Percentiles rank a stretch among this genome's conserved stretches.
These are phyloP conservation scores for Melanotaenia parkinsoni DNA, from an alignment of 2,797 vertebrate species.

Conservation along the genomic window DNA sequence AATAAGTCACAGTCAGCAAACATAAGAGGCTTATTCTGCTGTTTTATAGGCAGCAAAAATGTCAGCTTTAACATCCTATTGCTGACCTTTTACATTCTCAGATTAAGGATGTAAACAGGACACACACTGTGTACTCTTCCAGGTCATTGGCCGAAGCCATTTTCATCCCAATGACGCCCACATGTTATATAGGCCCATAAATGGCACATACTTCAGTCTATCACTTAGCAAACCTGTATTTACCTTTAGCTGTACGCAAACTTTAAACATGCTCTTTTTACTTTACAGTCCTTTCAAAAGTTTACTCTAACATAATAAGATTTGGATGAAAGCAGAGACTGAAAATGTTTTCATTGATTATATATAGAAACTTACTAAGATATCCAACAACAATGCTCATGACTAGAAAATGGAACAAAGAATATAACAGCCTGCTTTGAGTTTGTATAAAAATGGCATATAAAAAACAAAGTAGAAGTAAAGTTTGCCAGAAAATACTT, in stretches of 20 bases:
- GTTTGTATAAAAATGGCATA: not conserved
- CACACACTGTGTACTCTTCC: not conserved
- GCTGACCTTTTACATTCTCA: not conserved
- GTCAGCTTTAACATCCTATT: not conserved
- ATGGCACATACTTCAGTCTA: not conserved
- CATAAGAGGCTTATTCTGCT: not conserved
- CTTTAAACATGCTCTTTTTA: not conserved
- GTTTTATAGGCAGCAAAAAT: not conserved
- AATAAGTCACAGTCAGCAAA: not conserved
- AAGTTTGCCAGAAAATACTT: not conserved
- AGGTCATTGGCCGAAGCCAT: not conserved
- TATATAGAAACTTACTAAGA: conserved; percentile 1
- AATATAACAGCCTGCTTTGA: not conserved
- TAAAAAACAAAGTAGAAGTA: not conserved
- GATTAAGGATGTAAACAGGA: conserved; percentile 2
- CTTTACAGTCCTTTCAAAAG: not conserved
- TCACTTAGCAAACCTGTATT: conserved; percentile 1
- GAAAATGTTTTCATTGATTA: conserved; percentile 1
- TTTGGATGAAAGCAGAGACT: not conserved
- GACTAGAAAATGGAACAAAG: not conserved
- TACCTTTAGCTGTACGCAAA: not conserved
- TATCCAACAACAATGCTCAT: not conserved
- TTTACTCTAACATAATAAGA: not conserved
- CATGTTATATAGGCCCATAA: not conserved
- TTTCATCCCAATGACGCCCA: not conserved